Conservation (phyloP, 2,113 vertebrate genomes). For the Steatornis caripensis region DNA sequence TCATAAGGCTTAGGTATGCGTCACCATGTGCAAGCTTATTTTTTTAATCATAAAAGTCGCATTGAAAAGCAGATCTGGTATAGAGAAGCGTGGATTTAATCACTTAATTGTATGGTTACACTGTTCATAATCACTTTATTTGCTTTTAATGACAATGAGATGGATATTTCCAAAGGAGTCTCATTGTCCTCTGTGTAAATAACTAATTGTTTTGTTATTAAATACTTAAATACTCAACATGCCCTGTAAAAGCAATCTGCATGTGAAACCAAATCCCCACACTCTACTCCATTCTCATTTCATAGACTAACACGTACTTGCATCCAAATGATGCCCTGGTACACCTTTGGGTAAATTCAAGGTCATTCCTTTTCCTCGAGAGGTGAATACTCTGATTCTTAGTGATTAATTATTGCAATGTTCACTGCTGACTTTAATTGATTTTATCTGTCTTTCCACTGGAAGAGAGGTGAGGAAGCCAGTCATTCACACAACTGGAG, state of each 20-base stretch:
- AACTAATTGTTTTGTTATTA: constrained; percentile 55
- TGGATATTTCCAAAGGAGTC: constrained; percentile 50
- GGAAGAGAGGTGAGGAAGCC: background rate
- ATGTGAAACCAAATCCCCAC: background rate
- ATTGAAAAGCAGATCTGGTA: constrained; percentile 1
- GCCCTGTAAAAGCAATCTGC: constrained; percentile 15
- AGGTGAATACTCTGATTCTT: background rate
- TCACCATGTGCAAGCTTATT: background rate
- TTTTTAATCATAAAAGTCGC: constrained; percentile 7
- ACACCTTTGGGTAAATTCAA: background rate
- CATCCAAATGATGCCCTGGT: background rate
- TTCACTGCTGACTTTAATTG: background rate
- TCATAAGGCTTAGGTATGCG: background rate
- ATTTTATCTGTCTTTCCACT: background rate
- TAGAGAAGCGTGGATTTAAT: constrained; percentile 36
- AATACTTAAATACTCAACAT: constrained; percentile 45
- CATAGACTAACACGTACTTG: background rate
- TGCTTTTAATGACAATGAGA: constrained; percentile 55
- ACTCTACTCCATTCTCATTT: background rate
- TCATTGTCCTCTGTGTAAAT: constrained; percentile 22
- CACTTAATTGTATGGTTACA: constrained; percentile 45
- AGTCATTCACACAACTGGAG: background rate
- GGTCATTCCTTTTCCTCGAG: background rate
- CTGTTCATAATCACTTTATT: constrained; percentile 50
- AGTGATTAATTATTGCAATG: background rate